Evolutionary conservation across 2,888 invertebrate genomes (phyloP).

Genomic region (Steinernema carpocapsae): DNA sequence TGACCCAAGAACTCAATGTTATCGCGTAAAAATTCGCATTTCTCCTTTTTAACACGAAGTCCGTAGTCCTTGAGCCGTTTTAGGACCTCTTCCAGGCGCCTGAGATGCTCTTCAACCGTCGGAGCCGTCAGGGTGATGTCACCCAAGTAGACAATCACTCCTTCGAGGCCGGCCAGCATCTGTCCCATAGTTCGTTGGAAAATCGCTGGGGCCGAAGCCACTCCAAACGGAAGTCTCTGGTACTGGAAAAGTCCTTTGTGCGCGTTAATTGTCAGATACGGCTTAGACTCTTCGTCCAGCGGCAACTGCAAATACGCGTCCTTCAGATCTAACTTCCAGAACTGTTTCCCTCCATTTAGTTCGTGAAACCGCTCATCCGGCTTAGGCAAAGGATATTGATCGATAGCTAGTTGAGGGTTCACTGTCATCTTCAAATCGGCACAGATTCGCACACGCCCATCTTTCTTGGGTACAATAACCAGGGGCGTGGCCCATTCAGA

Average conservation of each 20-base stretch:
- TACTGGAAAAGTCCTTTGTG: slow-evolving; percentile 34
- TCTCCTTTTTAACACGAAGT: slow-evolving; percentile 48
- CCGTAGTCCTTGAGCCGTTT: slow-evolving; percentile 39
- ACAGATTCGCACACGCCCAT: slow-evolving; percentile 38
- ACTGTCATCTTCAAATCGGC: slow-evolving; percentile 42
- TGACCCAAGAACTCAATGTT: slow-evolving; percentile 57
- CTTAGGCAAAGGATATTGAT: slow-evolving; percentile 33
- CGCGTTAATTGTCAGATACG: slow-evolving; percentile 41
- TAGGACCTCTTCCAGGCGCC: slow-evolving; percentile 34
- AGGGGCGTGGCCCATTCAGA: slow-evolving; percentile 44
- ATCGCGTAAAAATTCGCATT: slow-evolving; percentile 51
- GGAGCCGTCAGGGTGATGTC: neutral
- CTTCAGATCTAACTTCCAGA: neutral
- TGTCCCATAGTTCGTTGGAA: neutral
- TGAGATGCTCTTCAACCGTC: neutral
- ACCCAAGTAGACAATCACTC: slow-evolving; percentile 31
- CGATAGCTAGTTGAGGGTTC: slow-evolving; percentile 40
- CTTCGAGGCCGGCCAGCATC: slow-evolving; percentile 42
- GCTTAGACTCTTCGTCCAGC: slow-evolving; percentile 3
- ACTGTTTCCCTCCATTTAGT: slow-evolving; percentile 42
- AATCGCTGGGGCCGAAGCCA: slow-evolving; percentile 6
- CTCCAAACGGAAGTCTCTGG: slow-evolving; percentile 4
- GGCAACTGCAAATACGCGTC: neutral
- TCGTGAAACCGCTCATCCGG: slow-evolving; percentile 43
- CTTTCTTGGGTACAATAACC: slow-evolving; percentile 38